Evolutionary conservation across 2,797 vertebrate species (phyloP), one percentile per base, ranked within the genome.

Genomic region (Mallotus villosus): DNA sequence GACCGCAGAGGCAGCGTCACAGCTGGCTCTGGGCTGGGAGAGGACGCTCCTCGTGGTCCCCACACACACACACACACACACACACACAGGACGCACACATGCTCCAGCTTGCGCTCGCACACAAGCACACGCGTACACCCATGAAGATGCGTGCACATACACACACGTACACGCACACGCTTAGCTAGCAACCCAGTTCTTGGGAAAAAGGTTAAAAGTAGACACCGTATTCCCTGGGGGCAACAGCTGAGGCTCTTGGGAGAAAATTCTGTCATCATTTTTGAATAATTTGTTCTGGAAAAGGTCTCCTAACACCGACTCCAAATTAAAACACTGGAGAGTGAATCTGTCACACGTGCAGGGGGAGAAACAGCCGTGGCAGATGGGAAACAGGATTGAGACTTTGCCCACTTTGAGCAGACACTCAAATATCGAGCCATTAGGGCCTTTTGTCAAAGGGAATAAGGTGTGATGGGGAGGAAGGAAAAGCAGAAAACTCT

Each of bases 361-460:
- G 9, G 73, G 24, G 72, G 68, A 68, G 59, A 24, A 79, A 73
- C 78, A 82, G 74, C 80, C 74, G 76, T 29, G 53, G 70, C 74
- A 77, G 81, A 82, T 82, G 77, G 74, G 41, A n/a, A 21, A 41
- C 67, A 61, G 63, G 66, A 72, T 78, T 74, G 71, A 73, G 73
- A 68, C 69, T 74, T 71, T 71, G 67, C 74, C 64, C 49, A 63
- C 73, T 78, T 71, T 75, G 79, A 82, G 58, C 71, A 77, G 73
- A 81, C 74, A 74, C 67, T 78, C 80, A 84, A 81, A 84, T 77
- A 85, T 78, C 79, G 74, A 81, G 77, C 74, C 79, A 79, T 77
- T 82, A 78, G 79, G 68, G 81, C 67, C 78, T 78, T 88, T 85
- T 85, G 79, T 88, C 82, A 83, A 65, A 84, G 68, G 80, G 82